Evolutionary conservation across 1,140 invertebrate genomes (phyloP).

Genomic region (Pseudomyrmex sp.): DNA sequence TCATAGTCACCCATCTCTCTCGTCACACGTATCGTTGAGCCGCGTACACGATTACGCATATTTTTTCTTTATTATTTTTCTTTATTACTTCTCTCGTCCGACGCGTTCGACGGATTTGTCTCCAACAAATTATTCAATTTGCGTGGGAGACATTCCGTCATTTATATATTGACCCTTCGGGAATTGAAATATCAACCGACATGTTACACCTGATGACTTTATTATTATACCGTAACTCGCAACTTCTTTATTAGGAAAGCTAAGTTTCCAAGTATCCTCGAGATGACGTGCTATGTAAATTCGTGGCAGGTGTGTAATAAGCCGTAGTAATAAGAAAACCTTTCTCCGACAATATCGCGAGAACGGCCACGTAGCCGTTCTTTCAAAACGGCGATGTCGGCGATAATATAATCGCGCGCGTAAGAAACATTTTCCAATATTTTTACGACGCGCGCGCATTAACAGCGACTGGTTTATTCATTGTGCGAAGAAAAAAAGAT

Average conservation of each 20-base stretch:
- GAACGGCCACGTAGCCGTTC: not conserved
- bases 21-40: not conserved
- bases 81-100: too few relatives aligned
- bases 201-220: not conserved
- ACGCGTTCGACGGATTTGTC: not conserved
- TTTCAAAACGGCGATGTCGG: slow-evolving; percentile 33
- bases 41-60: not conserved
- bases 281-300: slow-evolving; percentile 22
- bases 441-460: slow-evolving; percentile 39
- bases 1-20: slow-evolving; percentile 44
- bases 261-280: slow-evolving; percentile 23
- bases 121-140: slow-evolving; percentile 1
- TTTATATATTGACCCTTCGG: not conserved
- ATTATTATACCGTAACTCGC: slow-evolving; percentile 5
- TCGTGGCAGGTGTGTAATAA: slow-evolving; percentile 27
- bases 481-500: slow-evolving; percentile 57
- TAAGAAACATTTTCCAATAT: slow-evolving; percentile 43
- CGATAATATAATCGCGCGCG: not conserved
- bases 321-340: slow-evolving; percentile 30
- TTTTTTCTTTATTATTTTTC: not conserved
- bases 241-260: slow-evolving; percentile 29
- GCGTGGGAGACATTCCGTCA: not conserved
- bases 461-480: slow-evolving; percentile 56
- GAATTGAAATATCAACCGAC: slow-evolving; percentile 1
- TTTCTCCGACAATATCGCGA: not conserved